Conservation (phyloP, 2,797 vertebrate species). For the Simalia tracyae region DNA sequence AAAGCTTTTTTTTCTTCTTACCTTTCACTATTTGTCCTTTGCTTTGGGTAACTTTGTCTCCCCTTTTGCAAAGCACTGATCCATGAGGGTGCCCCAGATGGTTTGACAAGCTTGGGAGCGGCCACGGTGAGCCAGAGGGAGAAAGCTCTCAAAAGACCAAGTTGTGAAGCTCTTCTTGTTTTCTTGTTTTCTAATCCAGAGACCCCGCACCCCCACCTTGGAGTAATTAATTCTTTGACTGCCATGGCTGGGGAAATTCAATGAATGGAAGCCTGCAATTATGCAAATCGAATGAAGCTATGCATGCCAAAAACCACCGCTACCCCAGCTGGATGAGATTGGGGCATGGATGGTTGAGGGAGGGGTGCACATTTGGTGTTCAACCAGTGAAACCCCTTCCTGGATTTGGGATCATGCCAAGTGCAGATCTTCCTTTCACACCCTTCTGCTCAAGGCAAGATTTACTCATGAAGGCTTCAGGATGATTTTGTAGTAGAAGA, state of each 20-base stretch:
- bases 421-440: rapidly evolving
- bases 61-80: slow-evolving; percentile 57
- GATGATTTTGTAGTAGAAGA: not conserved
- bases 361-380: not conserved
- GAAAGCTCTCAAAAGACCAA: slow-evolving; percentile 60
- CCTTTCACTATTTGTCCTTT: too few species aligned
- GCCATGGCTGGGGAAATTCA: slow-evolving; percentile 48
- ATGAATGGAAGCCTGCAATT: slow-evolving; percentile 66
- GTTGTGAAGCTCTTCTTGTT: slow-evolving; percentile 69
- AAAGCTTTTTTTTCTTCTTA: not conserved
- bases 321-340: slow-evolving; percentile 12
- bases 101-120: slow-evolving; percentile 68
- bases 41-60: slow-evolving; percentile 28
- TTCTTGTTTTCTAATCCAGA: slow-evolving; percentile 49
- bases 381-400: not conserved
- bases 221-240: slow-evolving; percentile 75
- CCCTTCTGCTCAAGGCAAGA: not conserved
- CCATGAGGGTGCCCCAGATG: slow-evolving; percentile 56
- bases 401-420: rapidly evolving
- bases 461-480: not conserved
- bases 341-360: not conserved
- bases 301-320: slow-evolving; percentile 48
- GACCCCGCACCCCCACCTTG: slow-evolving; percentile 61
- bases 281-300: slow-evolving; percentile 47
- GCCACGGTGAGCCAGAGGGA: slow-evolving; percentile 62